phyloP scores from a whole-genome alignment of 2,113 vertebrate genomes.

The Gymnocephalus cernua region DNA sequence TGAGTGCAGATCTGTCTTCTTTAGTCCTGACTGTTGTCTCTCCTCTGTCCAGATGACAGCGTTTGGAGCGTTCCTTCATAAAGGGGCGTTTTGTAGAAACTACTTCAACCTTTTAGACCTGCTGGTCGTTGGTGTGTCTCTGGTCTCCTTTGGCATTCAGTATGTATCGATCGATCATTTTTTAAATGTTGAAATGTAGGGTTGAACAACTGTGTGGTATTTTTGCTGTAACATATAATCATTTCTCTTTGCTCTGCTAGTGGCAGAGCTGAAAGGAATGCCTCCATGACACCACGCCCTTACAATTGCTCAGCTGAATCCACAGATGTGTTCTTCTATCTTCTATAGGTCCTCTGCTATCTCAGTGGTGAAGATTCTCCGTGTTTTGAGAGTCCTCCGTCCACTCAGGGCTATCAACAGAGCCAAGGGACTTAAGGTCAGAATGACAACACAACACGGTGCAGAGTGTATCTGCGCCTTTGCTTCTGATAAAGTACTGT shows the following conservation, averaged over 20 bases:
- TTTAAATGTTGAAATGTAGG: not conserved
- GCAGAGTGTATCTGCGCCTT: not conserved
- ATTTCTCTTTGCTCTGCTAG: not conserved
- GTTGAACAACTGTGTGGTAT: not conserved
- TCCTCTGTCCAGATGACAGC: constrained; percentile 91
- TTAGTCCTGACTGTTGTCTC: constrained; percentile 27
- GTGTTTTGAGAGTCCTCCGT: constrained; percentile 95
- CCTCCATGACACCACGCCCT: not conserved
- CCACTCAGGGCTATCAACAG: constrained; percentile 98
- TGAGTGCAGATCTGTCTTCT: not conserved
- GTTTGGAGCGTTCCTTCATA: constrained; percentile 97
- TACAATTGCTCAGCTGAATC: not conserved
- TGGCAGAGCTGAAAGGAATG: not conserved
- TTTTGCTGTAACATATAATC: not conserved
- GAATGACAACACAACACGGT: not conserved
- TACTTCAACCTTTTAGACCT: constrained; percentile 98
- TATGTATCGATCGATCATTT: constrained; percentile 80
- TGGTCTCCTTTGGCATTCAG: constrained; percentile 98
- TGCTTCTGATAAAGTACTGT: not conserved
- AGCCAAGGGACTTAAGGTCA: constrained; percentile 98
- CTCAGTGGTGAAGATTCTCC: constrained; percentile 98
- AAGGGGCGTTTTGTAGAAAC: constrained; percentile 98
- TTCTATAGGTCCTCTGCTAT: constrained; percentile 93
- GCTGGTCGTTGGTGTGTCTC: constrained; percentile 96
- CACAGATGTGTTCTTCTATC: not conserved